A percentile compares a stretch with the other conserved stretches of the same genome.
These are phyloP conservation scores for Syngnathus acus DNA, from an alignment of 2,797 vertebrate genomes.

Conservation along the genomic window DNA sequence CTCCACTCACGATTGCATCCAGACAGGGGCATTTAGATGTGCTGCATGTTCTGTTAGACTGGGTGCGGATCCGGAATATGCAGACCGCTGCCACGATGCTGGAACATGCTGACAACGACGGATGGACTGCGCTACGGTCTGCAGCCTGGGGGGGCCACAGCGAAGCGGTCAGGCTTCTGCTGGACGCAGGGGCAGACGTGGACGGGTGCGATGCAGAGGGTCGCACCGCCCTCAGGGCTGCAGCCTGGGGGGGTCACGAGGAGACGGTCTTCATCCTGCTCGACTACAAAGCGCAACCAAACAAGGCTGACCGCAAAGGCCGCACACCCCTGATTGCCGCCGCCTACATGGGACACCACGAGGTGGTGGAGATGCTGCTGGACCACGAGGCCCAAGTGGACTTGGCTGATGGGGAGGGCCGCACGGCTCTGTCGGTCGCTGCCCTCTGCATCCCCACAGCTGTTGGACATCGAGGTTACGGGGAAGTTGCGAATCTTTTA, in stretches of 20 bases:
- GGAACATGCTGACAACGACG: constrained; percentile 71
- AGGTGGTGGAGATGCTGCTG: constrained; percentile 67
- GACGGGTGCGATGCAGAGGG: constrained; percentile 71
- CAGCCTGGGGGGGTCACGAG: constrained; percentile 78
- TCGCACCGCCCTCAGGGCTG: constrained; percentile 75
- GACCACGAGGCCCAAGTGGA: constrained; percentile 64
- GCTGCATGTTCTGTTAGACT: constrained; percentile 66
- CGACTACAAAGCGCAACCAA: constrained; percentile 60
- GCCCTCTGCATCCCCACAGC: constrained; percentile 71
- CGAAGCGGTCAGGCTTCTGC: constrained; percentile 64
- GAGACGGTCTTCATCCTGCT: constrained; percentile 68
- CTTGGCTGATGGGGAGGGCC: constrained; percentile 69
- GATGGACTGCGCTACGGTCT: constrained; percentile 76
- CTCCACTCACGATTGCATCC: constrained; percentile 68
- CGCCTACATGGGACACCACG: constrained; percentile 78
- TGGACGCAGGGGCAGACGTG: constrained; percentile 71
- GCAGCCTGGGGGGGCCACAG: constrained; percentile 76
- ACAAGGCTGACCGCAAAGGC: constrained; percentile 69
- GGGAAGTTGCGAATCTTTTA: constrained; percentile 68
- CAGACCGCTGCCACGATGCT: constrained; percentile 39
- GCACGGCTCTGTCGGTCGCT: constrained; percentile 72
- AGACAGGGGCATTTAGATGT: constrained; percentile 68
- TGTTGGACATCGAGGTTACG: constrained; percentile 60
- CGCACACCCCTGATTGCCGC: constrained; percentile 77
- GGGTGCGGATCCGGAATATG: constrained; percentile 46